Evolutionary conservation across 2,113 vertebrate genomes (phyloP).

Genomic region (Oenanthe oenanthe): DNA sequence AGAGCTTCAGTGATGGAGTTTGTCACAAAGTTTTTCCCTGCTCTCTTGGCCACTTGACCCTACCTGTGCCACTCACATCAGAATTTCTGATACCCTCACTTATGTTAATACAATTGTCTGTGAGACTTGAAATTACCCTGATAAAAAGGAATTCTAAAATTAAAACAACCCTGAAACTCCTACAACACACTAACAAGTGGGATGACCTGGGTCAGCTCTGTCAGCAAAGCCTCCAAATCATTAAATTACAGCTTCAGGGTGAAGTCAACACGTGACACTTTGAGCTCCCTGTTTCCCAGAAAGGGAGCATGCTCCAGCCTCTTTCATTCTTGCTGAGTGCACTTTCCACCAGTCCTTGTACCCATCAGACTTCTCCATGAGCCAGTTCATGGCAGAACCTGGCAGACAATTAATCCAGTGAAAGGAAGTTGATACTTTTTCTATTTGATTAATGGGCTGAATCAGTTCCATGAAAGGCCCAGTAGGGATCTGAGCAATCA

Average conservation of each 20-base stretch:
- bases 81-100: background rate
- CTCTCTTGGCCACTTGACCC: background rate
- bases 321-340: background rate
- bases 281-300: background rate
- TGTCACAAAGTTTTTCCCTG: background rate
- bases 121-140: background rate
- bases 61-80: background rate
- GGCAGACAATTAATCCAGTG: background rate
- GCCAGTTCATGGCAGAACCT: background rate
- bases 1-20: background rate
- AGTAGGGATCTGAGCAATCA: background rate
- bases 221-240: background rate
- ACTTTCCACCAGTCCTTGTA: background rate
- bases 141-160: background rate
- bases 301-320: background rate
- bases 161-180: background rate
- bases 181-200: accelerated
- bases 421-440: background rate
- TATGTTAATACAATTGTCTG: background rate
- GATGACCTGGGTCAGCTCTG: background rate
- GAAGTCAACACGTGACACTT: background rate
- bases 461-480: background rate
- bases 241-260: background rate
- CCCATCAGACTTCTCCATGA: background rate
- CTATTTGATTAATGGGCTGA: background rate